These are phyloP conservation scores for Mesoclemmys tuberculata DNA, from an alignment of 2,113 vertebrate species.

Conservation along the genomic window DNA sequence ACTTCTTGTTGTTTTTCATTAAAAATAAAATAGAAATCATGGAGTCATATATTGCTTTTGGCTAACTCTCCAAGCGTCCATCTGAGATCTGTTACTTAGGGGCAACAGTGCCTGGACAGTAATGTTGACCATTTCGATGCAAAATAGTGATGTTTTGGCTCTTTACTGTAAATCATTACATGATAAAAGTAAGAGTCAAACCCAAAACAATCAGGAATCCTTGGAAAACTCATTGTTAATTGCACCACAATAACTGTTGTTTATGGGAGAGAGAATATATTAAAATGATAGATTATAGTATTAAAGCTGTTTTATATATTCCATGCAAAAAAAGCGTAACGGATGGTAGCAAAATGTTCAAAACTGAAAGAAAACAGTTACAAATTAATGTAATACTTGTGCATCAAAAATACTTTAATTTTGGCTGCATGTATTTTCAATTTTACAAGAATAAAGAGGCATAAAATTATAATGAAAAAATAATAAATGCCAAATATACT, in stretches of 20 bases:
- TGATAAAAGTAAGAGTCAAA: constrained; percentile 71
- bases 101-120: constrained; percentile 63
- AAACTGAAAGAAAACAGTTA: not conserved
- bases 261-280: constrained; percentile 49
- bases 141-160: constrained; percentile 68
- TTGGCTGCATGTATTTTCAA: not conserved
- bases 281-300: constrained; percentile 2
- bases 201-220: constrained; percentile 22
- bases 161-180: constrained; percentile 71
- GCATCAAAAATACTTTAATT: not conserved
- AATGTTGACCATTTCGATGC: constrained; percentile 53
- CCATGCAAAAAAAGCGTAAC: not conserved
- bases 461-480: not conserved
- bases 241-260: constrained; percentile 30
- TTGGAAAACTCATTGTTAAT: constrained; percentile 60
- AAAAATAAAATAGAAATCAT: constrained; percentile 65
- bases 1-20: constrained; percentile 73
- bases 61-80: constrained; percentile 53
- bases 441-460: not conserved
- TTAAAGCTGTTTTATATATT: not conserved
- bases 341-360: not conserved
- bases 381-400: not conserved
- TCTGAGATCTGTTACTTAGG: constrained; percentile 71
- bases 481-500: not conserved
- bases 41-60: constrained; percentile 72